Base-by-base conservation (phyloP, 2,113 vertebrate genomes). In the Ursus arctos region DNA sequence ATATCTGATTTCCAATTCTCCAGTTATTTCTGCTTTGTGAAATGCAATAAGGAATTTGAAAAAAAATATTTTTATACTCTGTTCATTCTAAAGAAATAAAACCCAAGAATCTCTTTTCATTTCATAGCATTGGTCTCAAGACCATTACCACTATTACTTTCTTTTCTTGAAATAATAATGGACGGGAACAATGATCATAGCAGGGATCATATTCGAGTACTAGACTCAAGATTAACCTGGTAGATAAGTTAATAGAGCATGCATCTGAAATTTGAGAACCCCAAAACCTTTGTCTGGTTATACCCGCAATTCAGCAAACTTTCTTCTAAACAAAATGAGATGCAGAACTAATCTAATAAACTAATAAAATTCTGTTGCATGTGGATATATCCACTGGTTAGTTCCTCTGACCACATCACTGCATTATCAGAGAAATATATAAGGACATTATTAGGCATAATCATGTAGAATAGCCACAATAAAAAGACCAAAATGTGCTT, bases 161-260 rank as follows among this genome's bases (percentile, higher is more conserved):
- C 10, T 84, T 24, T 61, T 21, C 74, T 53, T 49, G 33, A 31
- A 90, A 47, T 76, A 14, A 59, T 31, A n/a, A 47, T 57, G 19
- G 24, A 7, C 24, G 43, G 22, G 12, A 57, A 21, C 6, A 67
- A 9, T 6, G 74, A 72, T 18, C 51, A 51, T 2, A 6, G 1
- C 36, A 69, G 74, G 4, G 18, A 11, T 14, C 8, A 9, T 61
- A 36, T 80, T 47, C 53, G 76, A 36, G 18, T 21, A 31, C 24
- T 1, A 31, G 8, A 36, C 4, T 28, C 1, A 43, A 36, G 10
- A 6, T 31, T 55, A 47, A 63, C 18, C 0, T 1, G 0, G 36
- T 9, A 86, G 7, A n/a, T 40, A 81, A 6, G 9, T 40, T 65
- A 57, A 7, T 16, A 59, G 4, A 61, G 28, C 5, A 0, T 43